Evolutionary conservation across 1,140 invertebrate species (phyloP).

Genomic region (Pseudomyrmex flavicornis): DNA sequence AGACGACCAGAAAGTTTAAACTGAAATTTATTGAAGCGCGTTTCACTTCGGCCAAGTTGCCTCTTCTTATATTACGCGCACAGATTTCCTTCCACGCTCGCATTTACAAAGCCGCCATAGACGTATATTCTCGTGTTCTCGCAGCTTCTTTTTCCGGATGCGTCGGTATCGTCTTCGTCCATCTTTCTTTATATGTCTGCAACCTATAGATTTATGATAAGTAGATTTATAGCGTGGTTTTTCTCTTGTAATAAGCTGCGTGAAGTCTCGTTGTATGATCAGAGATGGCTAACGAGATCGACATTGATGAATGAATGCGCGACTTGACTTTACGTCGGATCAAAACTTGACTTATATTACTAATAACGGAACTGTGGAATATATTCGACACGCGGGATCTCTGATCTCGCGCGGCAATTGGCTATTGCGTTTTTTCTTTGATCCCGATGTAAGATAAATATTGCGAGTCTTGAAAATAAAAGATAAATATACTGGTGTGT

Average conservation of each 20-base stretch:
- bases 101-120: constrained; percentile 12
- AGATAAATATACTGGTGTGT: too few relatives aligned
- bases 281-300: constrained; percentile 63
- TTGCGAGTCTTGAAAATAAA: too few relatives aligned
- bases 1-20: constrained; percentile 75
- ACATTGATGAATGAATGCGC: constrained; percentile 70
- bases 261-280: constrained; percentile 31
- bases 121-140: background rate
- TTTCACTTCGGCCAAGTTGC: constrained; percentile 64
- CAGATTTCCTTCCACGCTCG: constrained; percentile 10
- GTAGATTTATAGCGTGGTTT: constrained; percentile 69
- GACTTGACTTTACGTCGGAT: constrained; percentile 31
- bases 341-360: constrained; percentile 22
- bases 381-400: background rate
- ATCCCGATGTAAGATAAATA: background rate
- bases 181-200: background rate
- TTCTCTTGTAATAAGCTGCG: constrained; percentile 65
- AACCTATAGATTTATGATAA: constrained; percentile 52
- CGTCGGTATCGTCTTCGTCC: too few relatives aligned
- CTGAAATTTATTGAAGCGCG: constrained; percentile 75
- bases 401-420: constrained; percentile 2
- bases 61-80: constrained; percentile 62
- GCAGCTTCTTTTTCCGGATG: too few relatives aligned
- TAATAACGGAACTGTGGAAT: constrained; percentile 21
- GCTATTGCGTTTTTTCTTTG: background rate